These are phyloP conservation scores for Vesta saturnalis DNA, from an alignment of 2,888 invertebrate species.

Conservation along the genomic window DNA sequence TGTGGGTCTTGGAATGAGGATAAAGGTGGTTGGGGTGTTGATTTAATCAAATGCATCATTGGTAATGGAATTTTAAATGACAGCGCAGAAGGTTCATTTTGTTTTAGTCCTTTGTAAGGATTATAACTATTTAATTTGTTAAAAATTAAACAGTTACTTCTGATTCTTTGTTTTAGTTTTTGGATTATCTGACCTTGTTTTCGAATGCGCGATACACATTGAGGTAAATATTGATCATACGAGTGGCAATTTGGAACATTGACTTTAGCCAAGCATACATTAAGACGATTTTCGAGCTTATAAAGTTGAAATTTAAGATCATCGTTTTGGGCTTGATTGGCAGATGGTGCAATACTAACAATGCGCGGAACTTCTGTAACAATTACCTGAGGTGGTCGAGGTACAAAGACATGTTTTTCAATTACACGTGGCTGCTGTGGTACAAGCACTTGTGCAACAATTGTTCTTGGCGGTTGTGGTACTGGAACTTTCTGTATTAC, in stretches of 20 bases:
- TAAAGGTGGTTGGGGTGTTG: slow-evolving; percentile 22
- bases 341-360: neutral
- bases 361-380: slow-evolving; percentile 15
- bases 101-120: no score
- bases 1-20: neutral
- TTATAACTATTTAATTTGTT: neutral
- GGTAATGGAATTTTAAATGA: slow-evolving; percentile 32
- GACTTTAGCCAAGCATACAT: no score
- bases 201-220: neutral
- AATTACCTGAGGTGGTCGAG: slow-evolving; percentile 21
- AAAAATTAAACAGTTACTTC: neutral
- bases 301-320: neutral
- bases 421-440: slow-evolving; percentile 22
- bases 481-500: slow-evolving; percentile 20
- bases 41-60: slow-evolving; percentile 37
- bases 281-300: neutral
- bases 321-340: neutral
- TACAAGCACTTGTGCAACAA: slow-evolving; percentile 18
- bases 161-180: neutral
- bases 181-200: neutral
- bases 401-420: slow-evolving; percentile 19
- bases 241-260: no score
- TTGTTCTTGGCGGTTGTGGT: slow-evolving; percentile 26
- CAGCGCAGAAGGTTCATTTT: no score
- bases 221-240: no score